phyloP scores from a whole-genome alignment of 1,140 invertebrate genomes.

The Drosophila navojoa region DNA sequence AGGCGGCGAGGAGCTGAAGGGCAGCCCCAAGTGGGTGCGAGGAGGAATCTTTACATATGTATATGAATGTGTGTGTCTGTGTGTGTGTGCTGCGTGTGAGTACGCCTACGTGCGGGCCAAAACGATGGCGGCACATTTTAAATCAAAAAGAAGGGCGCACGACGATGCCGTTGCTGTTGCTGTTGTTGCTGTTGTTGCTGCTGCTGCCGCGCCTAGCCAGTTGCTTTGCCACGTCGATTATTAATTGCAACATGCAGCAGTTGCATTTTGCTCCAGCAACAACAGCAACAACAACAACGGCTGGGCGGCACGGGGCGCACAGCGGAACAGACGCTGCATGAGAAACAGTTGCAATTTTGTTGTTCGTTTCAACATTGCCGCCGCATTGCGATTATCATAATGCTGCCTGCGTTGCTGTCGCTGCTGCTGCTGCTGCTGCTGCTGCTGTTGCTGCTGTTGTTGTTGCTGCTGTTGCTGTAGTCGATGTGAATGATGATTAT shows the following conservation, averaged over 20 bases:
- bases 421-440: slow-evolving; percentile 14
- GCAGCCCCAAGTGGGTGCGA: not conserved
- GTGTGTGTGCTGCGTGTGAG: slow-evolving; percentile 64
- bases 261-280: slow-evolving; percentile 17
- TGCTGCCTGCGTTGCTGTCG: slow-evolving; percentile 65
- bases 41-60: not conserved
- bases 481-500: slow-evolving; percentile 77
- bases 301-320: slow-evolving; percentile 3
- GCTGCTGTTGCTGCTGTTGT: slow-evolving; percentile 48
- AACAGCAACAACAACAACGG: not conserved
- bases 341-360: slow-evolving; percentile 74
- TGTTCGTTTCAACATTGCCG: slow-evolving; percentile 72
- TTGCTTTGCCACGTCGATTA: slow-evolving; percentile 64
- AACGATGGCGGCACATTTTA: slow-evolving; percentile 76
- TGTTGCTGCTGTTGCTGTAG: slow-evolving; percentile 51
- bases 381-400: slow-evolving; percentile 77
- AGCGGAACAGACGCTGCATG: slow-evolving; percentile 35
- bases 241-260: slow-evolving; percentile 73
- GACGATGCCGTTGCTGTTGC: slow-evolving; percentile 34
- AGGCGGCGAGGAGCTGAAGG: slow-evolving; percentile 5
- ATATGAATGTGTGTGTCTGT: slow-evolving; percentile 6
- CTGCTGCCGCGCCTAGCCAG: slow-evolving; percentile 47
- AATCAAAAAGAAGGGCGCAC: slow-evolving; percentile 82
- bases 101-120: slow-evolving; percentile 71
- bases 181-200: slow-evolving; percentile 12